These are phyloP conservation scores for Gryllus longicercus DNA, from an alignment of 2,888 invertebrate genomes.

Conservation along the genomic window DNA sequence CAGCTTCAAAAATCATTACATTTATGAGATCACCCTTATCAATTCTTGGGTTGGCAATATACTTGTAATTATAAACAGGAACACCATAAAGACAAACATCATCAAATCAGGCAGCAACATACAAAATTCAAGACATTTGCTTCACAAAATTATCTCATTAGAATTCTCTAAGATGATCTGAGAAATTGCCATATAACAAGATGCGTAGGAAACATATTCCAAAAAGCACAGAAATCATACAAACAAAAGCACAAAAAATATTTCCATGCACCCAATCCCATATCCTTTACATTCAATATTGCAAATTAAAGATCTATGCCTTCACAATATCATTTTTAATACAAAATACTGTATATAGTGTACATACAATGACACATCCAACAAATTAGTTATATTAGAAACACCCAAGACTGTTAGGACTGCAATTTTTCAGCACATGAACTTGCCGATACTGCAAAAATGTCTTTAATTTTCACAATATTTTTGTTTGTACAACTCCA, in stretches of 20 bases:
- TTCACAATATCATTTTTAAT: slow-evolving; percentile 17
- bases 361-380: background rate
- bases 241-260: too few species aligned
- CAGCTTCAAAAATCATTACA: too few species aligned
- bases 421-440: background rate
- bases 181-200: background rate
- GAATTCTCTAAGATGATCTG: too few species aligned
- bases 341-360: slow-evolving; percentile 17
- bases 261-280: too few species aligned
- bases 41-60: too few species aligned
- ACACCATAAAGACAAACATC: too few species aligned
- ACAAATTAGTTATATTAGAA: background rate
- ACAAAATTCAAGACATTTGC: too few species aligned
- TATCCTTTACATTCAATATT: background rate
- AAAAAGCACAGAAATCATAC: background rate
- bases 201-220: background rate
- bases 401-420: background rate
- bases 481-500: background rate
- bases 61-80: too few species aligned
- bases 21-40: too few species aligned
- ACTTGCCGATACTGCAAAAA: background rate
- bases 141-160: too few species aligned
- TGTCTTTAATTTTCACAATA: background rate
- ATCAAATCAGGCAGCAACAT: too few species aligned
- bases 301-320: slow-evolving; percentile 4